A percentile compares a stretch with the other conserved stretches of the same genome.
Conservation (phyloP, 2,888 invertebrate species). For the Phorcus lineatus region DNA sequence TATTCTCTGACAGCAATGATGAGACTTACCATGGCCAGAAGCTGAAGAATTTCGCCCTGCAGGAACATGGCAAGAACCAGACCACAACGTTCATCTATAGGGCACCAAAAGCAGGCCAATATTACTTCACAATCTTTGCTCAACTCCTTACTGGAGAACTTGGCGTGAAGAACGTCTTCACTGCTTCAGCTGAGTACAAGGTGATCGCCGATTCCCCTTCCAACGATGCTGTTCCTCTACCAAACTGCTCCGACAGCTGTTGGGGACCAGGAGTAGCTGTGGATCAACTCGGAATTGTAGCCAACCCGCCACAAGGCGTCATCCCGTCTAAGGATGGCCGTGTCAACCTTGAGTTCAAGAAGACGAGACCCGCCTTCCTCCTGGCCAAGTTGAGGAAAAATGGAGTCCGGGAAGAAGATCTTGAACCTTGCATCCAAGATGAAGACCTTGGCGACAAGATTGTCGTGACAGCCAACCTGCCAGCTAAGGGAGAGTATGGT, state of each 20-base stretch:
- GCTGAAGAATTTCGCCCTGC: constrained; percentile 73
- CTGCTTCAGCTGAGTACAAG: constrained; percentile 75
- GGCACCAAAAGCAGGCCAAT: constrained; percentile 68
- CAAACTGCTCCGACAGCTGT: constrained; percentile 74
- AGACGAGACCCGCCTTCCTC: constrained; percentile 84
- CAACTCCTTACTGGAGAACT: constrained; percentile 72
- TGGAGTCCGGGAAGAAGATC: constrained; percentile 70
- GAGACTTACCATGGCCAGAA: constrained; percentile 71
- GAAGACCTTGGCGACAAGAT: constrained; percentile 67
- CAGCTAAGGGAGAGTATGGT: constrained; percentile 73
- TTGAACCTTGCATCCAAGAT: constrained; percentile 70
- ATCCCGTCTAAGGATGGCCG: constrained; percentile 60
- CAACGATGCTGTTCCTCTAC: constrained; percentile 69
- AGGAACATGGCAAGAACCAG: constrained; percentile 72
- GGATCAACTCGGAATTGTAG: constrained; percentile 72
- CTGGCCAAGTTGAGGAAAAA: constrained; percentile 72
- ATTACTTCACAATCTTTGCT: constrained; percentile 75
- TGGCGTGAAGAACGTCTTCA: constrained; percentile 74
- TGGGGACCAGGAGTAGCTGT: constrained; percentile 75
- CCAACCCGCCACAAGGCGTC: constrained; percentile 67
- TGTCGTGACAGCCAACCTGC: constrained; percentile 66
- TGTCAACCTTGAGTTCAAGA: constrained; percentile 81
- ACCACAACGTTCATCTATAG: constrained; percentile 72
- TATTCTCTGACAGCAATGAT: constrained; percentile 66
- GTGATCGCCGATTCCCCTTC: constrained; percentile 71